phyloP scores from a whole-genome alignment of 2,113 vertebrate genomes.

The Podiceps cristatus region DNA sequence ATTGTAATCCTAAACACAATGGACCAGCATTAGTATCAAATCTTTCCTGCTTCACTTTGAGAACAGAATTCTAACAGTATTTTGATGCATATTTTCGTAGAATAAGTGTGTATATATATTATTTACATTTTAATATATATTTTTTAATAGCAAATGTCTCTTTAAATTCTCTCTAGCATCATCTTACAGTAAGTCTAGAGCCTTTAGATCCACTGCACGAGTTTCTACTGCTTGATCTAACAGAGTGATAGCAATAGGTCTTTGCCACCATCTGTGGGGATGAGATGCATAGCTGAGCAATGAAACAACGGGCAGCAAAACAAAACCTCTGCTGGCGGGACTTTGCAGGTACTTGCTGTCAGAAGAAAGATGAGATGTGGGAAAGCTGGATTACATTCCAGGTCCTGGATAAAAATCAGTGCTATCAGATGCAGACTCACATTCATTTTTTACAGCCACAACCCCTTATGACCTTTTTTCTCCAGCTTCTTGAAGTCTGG shows the following conservation, averaged over 20 bases:
- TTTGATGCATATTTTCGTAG: neutral
- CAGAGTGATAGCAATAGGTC: neutral
- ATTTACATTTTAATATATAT: neutral
- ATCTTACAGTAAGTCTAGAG: neutral
- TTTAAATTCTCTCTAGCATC: neutral
- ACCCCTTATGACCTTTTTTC: neutral
- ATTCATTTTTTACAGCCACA: neutral
- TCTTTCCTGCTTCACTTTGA: neutral
- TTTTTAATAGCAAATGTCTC: neutral
- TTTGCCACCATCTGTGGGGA: neutral
- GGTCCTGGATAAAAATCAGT: neutral
- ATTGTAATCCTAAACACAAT: neutral
- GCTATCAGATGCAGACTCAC: neutral
- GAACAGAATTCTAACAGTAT: neutral
- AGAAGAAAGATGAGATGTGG: neutral
- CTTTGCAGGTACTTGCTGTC: neutral
- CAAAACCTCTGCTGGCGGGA: neutral
- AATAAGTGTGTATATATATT: neutral
- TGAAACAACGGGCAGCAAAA: neutral
- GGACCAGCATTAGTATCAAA: neutral
- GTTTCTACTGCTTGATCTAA: neutral
- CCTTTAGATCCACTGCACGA: neutral
- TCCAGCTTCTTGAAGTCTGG: neutral
- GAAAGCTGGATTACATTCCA: neutral
- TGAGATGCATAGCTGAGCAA: neutral